Evolutionary conservation across 1,140 invertebrate genomes (phyloP), one percentile per base, ranked within the genome.

Genomic region (Pogonus chalceus): DNA sequence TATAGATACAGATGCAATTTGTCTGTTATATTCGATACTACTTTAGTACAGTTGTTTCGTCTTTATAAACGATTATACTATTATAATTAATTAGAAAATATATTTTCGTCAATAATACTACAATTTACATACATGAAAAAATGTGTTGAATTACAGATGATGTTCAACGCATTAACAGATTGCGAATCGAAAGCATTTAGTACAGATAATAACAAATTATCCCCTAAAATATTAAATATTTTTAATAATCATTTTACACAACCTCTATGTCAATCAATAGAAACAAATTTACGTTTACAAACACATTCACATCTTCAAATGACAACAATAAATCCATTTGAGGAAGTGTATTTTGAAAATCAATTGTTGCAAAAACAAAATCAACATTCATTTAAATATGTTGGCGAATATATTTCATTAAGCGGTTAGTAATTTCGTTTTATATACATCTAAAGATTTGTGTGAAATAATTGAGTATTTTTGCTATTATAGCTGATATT

Each of bases 301-400:
- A 92, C 90, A 20, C 91, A 97, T 72, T 82, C 88, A 1, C 92
- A 96, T 72, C 77, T 98, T 22, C 86, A 94, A 61, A 69, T 92
- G 1, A 85, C 91, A 68, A 81, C 85, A 7, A 71, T 80, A 2
- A 89, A 88, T 72, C 87, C 88, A 1, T 88, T 90, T 62, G 76
- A 78, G 60, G 72, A 77, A 53, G 66, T 72, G 20, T 72, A 71
- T 61, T 67, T 69, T n/a, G 71, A 72, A 53, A 55, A 62, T 56
- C 56, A 77, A 23, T 75, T 74, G 46, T 63, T 74, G 35, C 68
- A 85, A 26, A 66, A 85, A 1, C 71, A 73, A 49, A 61, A 79
- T 4, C 68, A 77, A 57, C 75, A 77, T 43, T 16, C 37, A 18
- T 63, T 79, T 24, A 65, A 66, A 54, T 68, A 77, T 49, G 62